Evolutionary conservation across 2,113 vertebrate genomes (phyloP).

Genomic region (Pan troglodytes): NHGRI_mPanTro3-v2.1_pri NC_072403.2:68360501-68361000

Average conservation of each 20-base stretch:
- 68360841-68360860: neutral
- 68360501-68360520: neutral
- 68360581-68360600: neutral
- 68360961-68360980: neutral
- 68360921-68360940: neutral
- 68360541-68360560: neutral
- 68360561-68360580: neutral
- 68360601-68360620: neutral
- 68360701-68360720: neutral
- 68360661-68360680: neutral
- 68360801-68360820: neutral
- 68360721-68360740: neutral
- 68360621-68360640: neutral
- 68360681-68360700: neutral
- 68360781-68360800: neutral
- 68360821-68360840: neutral
- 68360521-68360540: neutral
- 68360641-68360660: neutral
- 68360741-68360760: neutral
- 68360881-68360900: neutral
- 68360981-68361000: neutral
- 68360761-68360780: neutral
- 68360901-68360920: neutral
- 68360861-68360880: neutral
- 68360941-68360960: neutral